Base-by-base conservation (phyloP, 23 tunicate species). In the Trididemnum clinides region DNA sequence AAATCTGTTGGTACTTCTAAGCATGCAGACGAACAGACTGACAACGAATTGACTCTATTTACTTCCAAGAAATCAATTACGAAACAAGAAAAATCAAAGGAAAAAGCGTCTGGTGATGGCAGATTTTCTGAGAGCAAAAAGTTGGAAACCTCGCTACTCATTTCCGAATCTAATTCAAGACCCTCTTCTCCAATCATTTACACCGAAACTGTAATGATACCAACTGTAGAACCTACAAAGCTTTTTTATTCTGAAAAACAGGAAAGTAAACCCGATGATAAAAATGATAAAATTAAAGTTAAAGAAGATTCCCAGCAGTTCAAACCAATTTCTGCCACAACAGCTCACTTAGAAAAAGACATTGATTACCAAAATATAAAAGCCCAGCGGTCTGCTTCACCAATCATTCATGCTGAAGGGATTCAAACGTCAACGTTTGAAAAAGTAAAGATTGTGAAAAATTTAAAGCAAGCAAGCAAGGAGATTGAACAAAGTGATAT, bases 231-330 rank as follows among this genome's bases (percentile, higher is more conserved):
- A 7, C 12, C 10, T 44, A 10, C 70, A 5, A 62, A 62, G 27
- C n/a, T 22, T 10, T 18, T 62, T 12, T 23, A 62, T 10, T 5
- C 15, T 10, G 27, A 62, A 62, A 6, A 10, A 18, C 15, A 18
- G 5, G 27, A 20, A 62, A 18, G 6, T 18, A 23, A 22, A 6
- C 15, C 27, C 27, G 70, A 12, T 18, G 15, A 20, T 20, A 62
- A 62, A 18, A 62, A 62, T 36, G 85, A 82, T 33, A 63, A 82
- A 33, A 33, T 64, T 21, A 78, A 34, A 3, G 7, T 34, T 26
- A 73, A 33, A 35, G 25, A 34, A 15, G 20, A 39, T 18, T 4
- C 37, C 7, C 6, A 27, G 28, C 6, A 6, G 21, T 4, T 7
- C n/a, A n/a, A n/a, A n/a, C n/a, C n/a, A n/a, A n/a, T n/a, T n/a